phyloP scores from a whole-genome alignment of 2,797 vertebrate species.

The Lithobates pipiens region DNA sequence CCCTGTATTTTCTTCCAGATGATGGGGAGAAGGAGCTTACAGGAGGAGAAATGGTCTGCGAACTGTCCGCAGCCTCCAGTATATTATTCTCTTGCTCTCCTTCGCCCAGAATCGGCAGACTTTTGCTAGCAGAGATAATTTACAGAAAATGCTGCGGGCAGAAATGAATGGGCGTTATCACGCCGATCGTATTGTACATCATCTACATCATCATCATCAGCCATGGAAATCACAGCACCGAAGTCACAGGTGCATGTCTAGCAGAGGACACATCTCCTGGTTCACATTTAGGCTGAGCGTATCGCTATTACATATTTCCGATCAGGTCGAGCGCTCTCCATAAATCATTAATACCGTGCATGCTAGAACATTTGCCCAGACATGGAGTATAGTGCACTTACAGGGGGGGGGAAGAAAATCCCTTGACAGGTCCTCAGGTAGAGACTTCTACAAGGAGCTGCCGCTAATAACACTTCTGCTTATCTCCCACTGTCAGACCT shows the following conservation, averaged over 20 bases:
- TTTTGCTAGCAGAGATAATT: too few species aligned
- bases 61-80: too few species aligned
- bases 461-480: slow-evolving; percentile 19
- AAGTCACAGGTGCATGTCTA: too few species aligned
- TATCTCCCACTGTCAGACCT: slow-evolving; percentile 41
- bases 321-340: slow-evolving; percentile 1
- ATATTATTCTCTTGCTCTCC: too few species aligned
- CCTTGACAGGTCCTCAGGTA: slow-evolving; percentile 19
- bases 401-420: not conserved
- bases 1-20: too few species aligned
- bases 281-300: not conserved
- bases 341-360: slow-evolving; percentile 3
- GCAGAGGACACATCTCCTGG: not conserved
- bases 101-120: too few species aligned
- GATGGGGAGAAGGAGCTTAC: too few species aligned
- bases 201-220: not conserved
- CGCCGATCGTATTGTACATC: not conserved
- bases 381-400: not conserved
- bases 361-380: not conserved
- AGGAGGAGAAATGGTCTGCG: too few species aligned
- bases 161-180: not conserved
- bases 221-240: too few species aligned
- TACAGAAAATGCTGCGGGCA: too few species aligned
- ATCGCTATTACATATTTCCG: not conserved
- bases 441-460: not conserved